Percentiles rank a stretch among this genome's conserved stretches.
phyloP scores from a whole-genome alignment of 2,113 vertebrate genomes.

The Lagopus muta region DNA sequence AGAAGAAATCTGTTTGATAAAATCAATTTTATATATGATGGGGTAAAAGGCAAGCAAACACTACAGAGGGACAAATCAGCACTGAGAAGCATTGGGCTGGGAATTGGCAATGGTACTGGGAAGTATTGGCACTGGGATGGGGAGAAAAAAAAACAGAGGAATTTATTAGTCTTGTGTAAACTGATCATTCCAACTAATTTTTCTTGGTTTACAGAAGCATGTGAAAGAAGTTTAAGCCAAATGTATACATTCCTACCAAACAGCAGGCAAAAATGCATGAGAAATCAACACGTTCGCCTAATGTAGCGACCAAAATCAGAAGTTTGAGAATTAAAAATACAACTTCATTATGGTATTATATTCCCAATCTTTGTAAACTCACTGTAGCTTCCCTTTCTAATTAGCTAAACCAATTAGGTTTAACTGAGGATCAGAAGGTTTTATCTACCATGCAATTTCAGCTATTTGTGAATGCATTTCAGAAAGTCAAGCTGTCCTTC shows the following conservation, averaged over 20 bases:
- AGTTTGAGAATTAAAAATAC: background rate
- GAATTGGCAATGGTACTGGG: background rate
- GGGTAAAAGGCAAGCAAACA: background rate
- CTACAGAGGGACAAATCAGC: background rate
- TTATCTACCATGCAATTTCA: background rate
- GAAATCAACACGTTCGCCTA: background rate
- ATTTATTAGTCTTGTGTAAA: background rate
- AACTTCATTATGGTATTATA: background rate
- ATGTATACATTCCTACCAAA: background rate
- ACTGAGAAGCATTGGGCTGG: background rate
- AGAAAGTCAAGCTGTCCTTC: background rate
- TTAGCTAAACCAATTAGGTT: background rate
- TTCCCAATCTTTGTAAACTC: background rate
- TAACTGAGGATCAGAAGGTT: background rate
- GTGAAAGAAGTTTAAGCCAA: background rate
- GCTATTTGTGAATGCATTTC: background rate
- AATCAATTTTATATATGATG: background rate
- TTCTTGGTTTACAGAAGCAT: background rate
- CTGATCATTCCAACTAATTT: background rate
- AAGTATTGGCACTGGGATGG: background rate
- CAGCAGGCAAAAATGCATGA: accelerated
- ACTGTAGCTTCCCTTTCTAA: background rate
- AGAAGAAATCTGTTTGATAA: background rate
- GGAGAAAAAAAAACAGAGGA: background rate
- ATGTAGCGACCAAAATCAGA: background rate